Evolutionary conservation across 2,797 vertebrate species (phyloP).

Genomic region (Vultur gryphus): DNA sequence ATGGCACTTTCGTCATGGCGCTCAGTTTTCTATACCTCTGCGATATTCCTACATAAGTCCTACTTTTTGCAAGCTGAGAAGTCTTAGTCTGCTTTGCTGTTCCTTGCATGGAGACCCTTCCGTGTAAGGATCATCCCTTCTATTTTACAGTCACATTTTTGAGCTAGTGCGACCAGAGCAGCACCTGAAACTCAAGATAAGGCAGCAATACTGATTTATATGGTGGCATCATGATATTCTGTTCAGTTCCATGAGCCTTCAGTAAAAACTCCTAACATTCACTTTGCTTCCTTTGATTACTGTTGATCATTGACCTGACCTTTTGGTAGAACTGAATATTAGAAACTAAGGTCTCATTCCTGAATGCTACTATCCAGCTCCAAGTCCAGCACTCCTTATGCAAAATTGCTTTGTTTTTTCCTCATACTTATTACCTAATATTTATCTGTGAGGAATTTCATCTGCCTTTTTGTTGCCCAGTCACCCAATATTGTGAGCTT

Average conservation of each 20-base stretch:
- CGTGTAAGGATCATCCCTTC: not conserved
- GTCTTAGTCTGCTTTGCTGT: not conserved
- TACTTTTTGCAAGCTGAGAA: not conserved
- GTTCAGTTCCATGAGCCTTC: not conserved
- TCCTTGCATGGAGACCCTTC: not conserved
- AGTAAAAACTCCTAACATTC: not conserved
- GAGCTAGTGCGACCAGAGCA: not conserved
- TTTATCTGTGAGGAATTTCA: not conserved
- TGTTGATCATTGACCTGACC: not conserved
- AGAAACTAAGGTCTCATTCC: not conserved
- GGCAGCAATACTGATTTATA: not conserved
- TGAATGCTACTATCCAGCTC: not conserved
- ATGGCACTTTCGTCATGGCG: not conserved
- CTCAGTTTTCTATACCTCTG: not conserved
- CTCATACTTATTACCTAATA: not conserved
- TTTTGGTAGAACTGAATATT: not conserved
- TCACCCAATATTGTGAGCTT: not conserved
- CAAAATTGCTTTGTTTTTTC: not conserved
- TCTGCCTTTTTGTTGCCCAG: not conserved
- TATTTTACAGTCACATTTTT: not conserved
- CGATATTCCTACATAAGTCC: not conserved
- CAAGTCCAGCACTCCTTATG: not conserved
- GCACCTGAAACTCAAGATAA: not conserved
- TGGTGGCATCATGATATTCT: not conserved
- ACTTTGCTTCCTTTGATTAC: not conserved